Conservation (phyloP, 2,797 vertebrate genomes). For the Mormyrops attenuatus region DNA sequence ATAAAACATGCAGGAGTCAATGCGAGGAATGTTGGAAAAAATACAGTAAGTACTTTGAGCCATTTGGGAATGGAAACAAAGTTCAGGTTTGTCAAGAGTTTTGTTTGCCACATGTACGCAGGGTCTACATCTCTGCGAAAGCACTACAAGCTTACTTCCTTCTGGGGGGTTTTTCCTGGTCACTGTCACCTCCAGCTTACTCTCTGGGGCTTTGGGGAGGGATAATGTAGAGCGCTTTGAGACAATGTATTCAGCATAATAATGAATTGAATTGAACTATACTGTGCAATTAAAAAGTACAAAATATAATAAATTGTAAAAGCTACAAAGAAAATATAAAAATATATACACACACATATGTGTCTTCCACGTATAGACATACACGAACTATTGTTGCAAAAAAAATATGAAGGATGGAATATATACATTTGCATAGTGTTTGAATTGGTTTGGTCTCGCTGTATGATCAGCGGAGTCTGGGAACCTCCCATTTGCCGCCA, state of each 20-base stretch:
- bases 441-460: too few species aligned
- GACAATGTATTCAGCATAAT: background rate
- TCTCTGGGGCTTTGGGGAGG: too few species aligned
- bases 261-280: background rate
- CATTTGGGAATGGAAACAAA: background rate
- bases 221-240: background rate
- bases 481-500: background rate
- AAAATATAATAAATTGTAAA: background rate
- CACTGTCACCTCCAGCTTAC: background rate
- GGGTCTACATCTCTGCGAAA: too few species aligned
- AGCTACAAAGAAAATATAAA: background rate
- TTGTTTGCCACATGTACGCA: background rate
- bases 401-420: background rate
- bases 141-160: background rate
- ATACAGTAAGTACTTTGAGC: background rate
- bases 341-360: too few species aligned
- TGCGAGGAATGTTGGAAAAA: background rate
- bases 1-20: background rate
- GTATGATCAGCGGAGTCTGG: too few species aligned
- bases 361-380: background rate
- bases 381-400: background rate
- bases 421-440: background rate
- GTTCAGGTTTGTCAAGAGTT: background rate
- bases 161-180: too few species aligned
- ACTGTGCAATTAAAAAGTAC: background rate